These are phyloP conservation scores for Dicranocentrus wangi DNA, from an alignment of 2,888 invertebrate species.

Conservation along the genomic window DNA sequence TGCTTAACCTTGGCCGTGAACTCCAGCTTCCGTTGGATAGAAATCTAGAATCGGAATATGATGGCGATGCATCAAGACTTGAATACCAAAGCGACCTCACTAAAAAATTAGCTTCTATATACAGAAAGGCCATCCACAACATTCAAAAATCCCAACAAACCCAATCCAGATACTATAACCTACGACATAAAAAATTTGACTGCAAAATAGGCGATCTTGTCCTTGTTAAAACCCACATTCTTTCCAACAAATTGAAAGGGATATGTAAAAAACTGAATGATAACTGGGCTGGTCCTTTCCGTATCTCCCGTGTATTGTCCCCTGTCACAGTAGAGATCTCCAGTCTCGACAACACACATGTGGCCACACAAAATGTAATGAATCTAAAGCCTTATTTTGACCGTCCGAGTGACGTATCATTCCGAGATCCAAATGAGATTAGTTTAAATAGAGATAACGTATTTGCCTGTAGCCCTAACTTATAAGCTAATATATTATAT, in stretches of 20 bases:
- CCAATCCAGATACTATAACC: slow-evolving; percentile 52
- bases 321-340: slow-evolving; percentile 10
- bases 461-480: too few species aligned
- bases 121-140: slow-evolving; percentile 18
- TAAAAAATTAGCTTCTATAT: slow-evolving; percentile 18
- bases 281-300: slow-evolving; percentile 46
- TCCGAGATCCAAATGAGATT: too few species aligned
- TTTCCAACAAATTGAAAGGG: slow-evolving; percentile 40
- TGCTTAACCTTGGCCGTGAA: slow-evolving; percentile 62
- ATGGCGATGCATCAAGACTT: not conserved
- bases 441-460: too few species aligned
- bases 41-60: not conserved
- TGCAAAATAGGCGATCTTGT: slow-evolving; percentile 57
- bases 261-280: slow-evolving; percentile 36
- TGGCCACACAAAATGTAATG: slow-evolving; percentile 16
- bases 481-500: too few species aligned
- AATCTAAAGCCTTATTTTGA: slow-evolving; percentile 39
- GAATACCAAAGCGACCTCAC: slow-evolving; percentile 29
- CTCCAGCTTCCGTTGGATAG: slow-evolving; percentile 40
- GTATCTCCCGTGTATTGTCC: not conserved
- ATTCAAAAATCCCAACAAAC: slow-evolving; percentile 19
- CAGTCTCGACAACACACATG: not conserved
- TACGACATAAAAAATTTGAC: not conserved
- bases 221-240: slow-evolving; percentile 42
- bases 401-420: slow-evolving; percentile 15